phyloP scores from a whole-genome alignment of 1,140 invertebrate species.

The Cyrtorhinus lividipennis region DNA sequence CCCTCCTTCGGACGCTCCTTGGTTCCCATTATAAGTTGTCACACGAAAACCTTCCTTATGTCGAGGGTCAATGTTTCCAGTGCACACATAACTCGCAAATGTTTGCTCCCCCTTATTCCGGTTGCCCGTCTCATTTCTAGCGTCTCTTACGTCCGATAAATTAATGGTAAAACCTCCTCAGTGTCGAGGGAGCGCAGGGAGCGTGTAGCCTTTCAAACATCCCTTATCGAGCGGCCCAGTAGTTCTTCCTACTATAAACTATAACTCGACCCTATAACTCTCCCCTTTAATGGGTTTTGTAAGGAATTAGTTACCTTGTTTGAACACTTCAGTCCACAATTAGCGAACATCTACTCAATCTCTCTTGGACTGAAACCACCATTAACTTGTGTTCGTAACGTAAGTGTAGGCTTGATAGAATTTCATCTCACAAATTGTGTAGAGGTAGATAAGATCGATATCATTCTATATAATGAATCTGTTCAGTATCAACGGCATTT shows the following conservation, averaged over 20 bases:
- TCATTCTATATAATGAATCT: too few species aligned
- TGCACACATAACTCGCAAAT: not conserved
- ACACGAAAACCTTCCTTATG: not conserved
- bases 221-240: not conserved
- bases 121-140: not conserved
- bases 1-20: not conserved
- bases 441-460: too few species aligned
- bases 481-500: too few species aligned
- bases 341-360: not conserved
- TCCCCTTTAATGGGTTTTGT: constrained; percentile 8
- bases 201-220: not conserved
- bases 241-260: constrained; percentile 6
- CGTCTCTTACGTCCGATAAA: not conserved
- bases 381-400: not conserved
- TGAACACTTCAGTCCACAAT: not conserved
- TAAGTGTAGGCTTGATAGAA: not conserved
- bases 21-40: not conserved
- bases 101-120: not conserved
- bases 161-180: not conserved
- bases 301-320: constrained; percentile 6
- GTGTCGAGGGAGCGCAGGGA: not conserved
- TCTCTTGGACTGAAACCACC: not conserved
- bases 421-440: not conserved
- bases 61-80: not conserved
- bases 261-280: not conserved